Base-by-base conservation (phyloP, 2,888 invertebrate species). In the Pollenia amentaria region DNA sequence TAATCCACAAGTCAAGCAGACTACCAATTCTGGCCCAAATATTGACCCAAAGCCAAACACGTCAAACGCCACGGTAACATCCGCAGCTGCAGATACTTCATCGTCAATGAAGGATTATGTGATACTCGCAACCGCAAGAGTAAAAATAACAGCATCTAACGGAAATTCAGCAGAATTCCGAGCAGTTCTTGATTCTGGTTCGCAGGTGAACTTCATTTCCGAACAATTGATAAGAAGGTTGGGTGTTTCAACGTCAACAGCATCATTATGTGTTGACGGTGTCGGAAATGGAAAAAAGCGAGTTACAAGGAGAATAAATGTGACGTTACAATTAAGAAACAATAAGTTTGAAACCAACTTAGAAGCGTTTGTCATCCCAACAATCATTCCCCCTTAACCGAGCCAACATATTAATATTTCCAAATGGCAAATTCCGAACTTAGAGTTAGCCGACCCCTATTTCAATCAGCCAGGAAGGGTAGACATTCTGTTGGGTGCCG, bases 281-380 rank as follows among this genome's bases (percentile, higher is more conserved):
- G 14, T 51, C 14, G 14, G n/a, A 51, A 51, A 51, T 8, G 51
- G 51, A 11, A 51, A 51, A 8, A 51, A 51, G 6, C 51, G 51
- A 14, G 51, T 51, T 14, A 51, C 1, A 51, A 51, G n/a, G 14
- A n/a, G 51, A 51, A n/a, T 14, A 21, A 21, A 21, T 2, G 21
- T 21, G 21, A 21, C 1, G 21, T 21, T 21, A 21, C 21, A 21
- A 21, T 21, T 10, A 9, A 8, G 38, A 60, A 60, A 60, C n/a
- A 38, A 38, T 60, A 60, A 38, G 38, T 38, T 60, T 60, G 7
- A 40, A 40, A 60, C 60, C 14, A 60, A n/a, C 14, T 60, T n/a
- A n/a, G 60, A 40, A n/a, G 60, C 60, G 29, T 60, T 60, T 16
- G 57, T 38, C 12, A 60, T 60, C 38, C 29, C 29, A 8, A 38